Evolutionary conservation across 2,888 invertebrate species (phyloP), one percentile per base, ranked within the genome.

Genomic region (Cryptus viduatorius): DNA sequence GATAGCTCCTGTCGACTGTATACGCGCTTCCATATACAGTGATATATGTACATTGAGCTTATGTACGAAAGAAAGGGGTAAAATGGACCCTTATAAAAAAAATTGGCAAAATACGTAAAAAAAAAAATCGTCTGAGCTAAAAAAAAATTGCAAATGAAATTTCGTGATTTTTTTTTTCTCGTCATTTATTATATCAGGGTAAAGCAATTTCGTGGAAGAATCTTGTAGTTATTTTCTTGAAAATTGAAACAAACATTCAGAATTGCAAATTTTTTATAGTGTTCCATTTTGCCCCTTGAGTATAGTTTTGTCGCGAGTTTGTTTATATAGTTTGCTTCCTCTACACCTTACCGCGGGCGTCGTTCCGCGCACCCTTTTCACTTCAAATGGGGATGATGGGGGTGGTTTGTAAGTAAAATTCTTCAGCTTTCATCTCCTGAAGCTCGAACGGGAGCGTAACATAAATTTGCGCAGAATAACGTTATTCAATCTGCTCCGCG

Each of bases 1-100:
- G 87, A 87, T 80, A 78, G 81, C 85, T 37, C 31, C 48, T 77
- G 80, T 82, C 77, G 72, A 69, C 79, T 59, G 77, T 42, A 48
- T 53, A 14, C 37, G 64, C 71, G 24, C 44, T 76, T 37, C 31
- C 42, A 16, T 14, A 67, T 29, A 16, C n/a, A 3, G 31, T 69
- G 72, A 56, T 24, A 56, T 56, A 56, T 24, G 10, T 81, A 77
- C 69, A 79, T 14, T n/a, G 31, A 61, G 61, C 61, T 14, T 7
- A 4, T 29, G 61, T 12, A 61, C 19, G n/a, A 2, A 1, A 14
- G 4, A 14, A 31, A 14, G 31, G 31, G 61, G 61, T n/a, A 31
- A 61, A 61, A 61, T 14, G 61, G 61, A 10, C 29, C 24, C 29
- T 14, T 14, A 14, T n/a, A 29, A 14, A 61, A 61, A 31, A 61